phyloP scores from a whole-genome alignment of 2,113 vertebrate species.

The Mesoclemmys tuberculata region DNA sequence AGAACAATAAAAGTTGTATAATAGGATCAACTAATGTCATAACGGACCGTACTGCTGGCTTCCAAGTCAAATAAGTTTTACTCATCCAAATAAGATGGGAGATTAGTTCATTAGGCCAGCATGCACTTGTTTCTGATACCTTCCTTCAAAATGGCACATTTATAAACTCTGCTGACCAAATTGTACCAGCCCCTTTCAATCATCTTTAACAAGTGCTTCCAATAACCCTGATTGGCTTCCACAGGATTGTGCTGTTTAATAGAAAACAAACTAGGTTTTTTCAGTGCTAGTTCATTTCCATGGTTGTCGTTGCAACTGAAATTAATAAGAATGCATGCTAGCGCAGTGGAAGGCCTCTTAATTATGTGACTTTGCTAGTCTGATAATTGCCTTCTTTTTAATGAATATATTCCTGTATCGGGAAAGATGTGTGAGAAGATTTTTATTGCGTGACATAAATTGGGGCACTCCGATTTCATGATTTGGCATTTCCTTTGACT shows the following conservation, averaged over 20 bases:
- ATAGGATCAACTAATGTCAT: neutral
- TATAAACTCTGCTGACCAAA: neutral
- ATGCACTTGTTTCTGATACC: neutral
- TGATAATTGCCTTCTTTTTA: neutral
- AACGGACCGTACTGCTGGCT: rapidly evolving
- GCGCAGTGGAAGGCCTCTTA: neutral
- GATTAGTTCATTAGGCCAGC: neutral
- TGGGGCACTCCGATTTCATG: neutral
- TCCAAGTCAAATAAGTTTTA: neutral
- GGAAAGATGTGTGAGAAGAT: neutral
- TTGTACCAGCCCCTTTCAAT: neutral
- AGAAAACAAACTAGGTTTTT: neutral
- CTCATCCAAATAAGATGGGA: neutral
- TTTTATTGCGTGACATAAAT: neutral
- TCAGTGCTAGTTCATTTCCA: neutral
- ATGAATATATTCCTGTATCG: neutral
- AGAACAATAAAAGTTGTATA: rapidly evolving
- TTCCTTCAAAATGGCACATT: neutral
- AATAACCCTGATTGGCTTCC: neutral
- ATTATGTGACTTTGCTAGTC: neutral
- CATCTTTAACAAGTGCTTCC: neutral
- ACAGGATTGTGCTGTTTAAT: neutral
- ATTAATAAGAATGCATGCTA: neutral
- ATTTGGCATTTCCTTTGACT: neutral
- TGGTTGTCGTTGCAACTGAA: neutral